Conservation (phyloP, 1,140 invertebrate species). For the Eriosoma lanigerum region DNA sequence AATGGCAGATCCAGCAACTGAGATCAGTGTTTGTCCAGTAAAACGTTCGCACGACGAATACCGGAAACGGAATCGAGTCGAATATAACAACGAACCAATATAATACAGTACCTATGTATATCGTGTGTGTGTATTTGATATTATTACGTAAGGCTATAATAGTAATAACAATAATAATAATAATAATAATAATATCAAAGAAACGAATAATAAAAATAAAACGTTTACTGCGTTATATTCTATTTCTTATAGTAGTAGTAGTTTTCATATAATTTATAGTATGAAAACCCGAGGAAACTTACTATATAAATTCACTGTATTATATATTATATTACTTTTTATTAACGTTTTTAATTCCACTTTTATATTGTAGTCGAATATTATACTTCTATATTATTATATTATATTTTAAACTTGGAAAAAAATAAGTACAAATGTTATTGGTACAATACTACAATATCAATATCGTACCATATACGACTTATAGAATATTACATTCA, state of each 20-base stretch:
- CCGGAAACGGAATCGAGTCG: conserved; percentile 3
- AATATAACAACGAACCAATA: not conserved
- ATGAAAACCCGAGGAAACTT: not conserved
- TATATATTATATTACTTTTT: not conserved
- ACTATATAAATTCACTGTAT: not conserved
- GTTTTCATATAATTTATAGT: too few relatives aligned
- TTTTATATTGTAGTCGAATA: not conserved
- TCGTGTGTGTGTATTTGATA: not conserved
- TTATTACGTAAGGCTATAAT: not conserved
- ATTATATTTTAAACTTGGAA: too few relatives aligned
- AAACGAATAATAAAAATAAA: not conserved
- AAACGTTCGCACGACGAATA: not conserved
- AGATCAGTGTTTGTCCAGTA: not conserved
- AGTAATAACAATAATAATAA: not conserved
- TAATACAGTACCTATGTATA: too few relatives aligned
- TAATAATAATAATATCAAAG: conserved; percentile 7
- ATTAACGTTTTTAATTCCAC: not conserved
- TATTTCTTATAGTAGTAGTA: too few relatives aligned
- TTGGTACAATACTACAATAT: too few relatives aligned
- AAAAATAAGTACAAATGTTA: too few relatives aligned
- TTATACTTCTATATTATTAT: not conserved
- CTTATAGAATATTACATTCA: too few relatives aligned
- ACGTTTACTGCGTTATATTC: conserved; percentile 17
- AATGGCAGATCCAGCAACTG: conserved; percentile 6
- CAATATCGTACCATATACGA: too few relatives aligned